These are phyloP conservation scores for Orthosia cruda DNA, from an alignment of 2,888 invertebrate genomes.

Conservation along the genomic window DNA sequence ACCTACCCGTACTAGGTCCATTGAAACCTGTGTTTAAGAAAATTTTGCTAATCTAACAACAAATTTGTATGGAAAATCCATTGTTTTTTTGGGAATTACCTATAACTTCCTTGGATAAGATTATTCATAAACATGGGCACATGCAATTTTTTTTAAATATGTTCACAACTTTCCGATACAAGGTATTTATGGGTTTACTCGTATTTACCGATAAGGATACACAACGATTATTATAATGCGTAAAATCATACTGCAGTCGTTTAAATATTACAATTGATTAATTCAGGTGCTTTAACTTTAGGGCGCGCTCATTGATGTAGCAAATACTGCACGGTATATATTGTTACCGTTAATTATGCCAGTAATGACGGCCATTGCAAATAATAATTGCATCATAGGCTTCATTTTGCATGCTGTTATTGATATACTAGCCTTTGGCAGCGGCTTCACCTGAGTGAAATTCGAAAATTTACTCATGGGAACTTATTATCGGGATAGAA, in stretches of 20 bases:
- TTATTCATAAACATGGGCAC: too few relatives aligned
- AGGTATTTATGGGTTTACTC: neutral
- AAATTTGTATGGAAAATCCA: too few relatives aligned
- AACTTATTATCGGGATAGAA: too few relatives aligned
- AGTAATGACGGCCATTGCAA: slow-evolving; percentile 39
- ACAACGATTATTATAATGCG: neutral
- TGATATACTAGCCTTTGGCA: neutral
- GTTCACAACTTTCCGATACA: too few relatives aligned
- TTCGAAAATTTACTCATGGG: too few relatives aligned
- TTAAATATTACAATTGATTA: slow-evolving; percentile 39
- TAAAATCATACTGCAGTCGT: slow-evolving; percentile 5
- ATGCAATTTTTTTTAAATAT: too few relatives aligned
- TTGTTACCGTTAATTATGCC: slow-evolving; percentile 46
- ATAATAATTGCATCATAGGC: slow-evolving; percentile 33
- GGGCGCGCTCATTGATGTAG: slow-evolving; percentile 16
- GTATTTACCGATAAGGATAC: neutral
- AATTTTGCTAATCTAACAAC: too few relatives aligned
- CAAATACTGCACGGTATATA: slow-evolving; percentile 53
- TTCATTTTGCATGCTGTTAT: slow-evolving; percentile 18
- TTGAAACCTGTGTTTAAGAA: too few relatives aligned
- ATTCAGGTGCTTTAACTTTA: slow-evolving; percentile 32
- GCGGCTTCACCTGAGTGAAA: too few relatives aligned
- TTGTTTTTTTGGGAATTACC: too few relatives aligned
- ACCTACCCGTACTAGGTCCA: too few relatives aligned
- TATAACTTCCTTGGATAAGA: too few relatives aligned